These are phyloP conservation scores for Eufriesea mexicana DNA, from an alignment of 1,140 invertebrate genomes.

Conservation along the genomic window DNA sequence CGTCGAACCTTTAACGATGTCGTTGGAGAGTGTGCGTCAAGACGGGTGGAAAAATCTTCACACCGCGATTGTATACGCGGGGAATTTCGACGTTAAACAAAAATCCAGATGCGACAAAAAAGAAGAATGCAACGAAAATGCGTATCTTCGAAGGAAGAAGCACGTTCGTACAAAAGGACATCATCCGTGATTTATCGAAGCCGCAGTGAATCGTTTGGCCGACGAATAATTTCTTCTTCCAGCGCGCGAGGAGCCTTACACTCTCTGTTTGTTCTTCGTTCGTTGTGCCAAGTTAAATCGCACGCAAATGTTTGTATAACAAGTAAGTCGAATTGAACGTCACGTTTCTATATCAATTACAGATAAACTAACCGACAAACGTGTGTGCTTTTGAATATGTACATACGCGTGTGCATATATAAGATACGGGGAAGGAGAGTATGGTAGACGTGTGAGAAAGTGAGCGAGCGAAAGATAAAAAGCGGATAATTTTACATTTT, in stretches of 20 bases:
- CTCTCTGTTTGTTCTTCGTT: not conserved
- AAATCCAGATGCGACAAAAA: conserved; percentile 16
- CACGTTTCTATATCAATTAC: not conserved
- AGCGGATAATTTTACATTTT: conserved; percentile 36
- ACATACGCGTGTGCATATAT: too few relatives aligned
- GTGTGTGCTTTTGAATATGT: not conserved
- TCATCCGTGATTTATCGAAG: not conserved
- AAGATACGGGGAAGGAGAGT: conserved; percentile 37
- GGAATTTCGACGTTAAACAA: too few relatives aligned
- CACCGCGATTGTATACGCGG: too few relatives aligned
- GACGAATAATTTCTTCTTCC: not conserved
- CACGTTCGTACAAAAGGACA: not conserved
- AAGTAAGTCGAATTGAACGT: conserved; percentile 24
- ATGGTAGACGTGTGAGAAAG: conserved; percentile 9
- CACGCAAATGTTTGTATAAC: conserved; percentile 13
- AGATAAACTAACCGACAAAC: not conserved
- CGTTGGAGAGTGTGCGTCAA: not conserved
- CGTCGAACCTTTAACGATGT: not conserved
- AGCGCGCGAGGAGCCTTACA: not conserved
- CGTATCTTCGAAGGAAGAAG: not conserved
- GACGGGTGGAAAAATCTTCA: too few relatives aligned
- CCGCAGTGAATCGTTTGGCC: not conserved
- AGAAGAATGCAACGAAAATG: not conserved
- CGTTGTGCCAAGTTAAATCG: conserved; percentile 4
- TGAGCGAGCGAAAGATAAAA: not conserved